These are phyloP conservation scores for Dendrolimus punctatus DNA, from an alignment of 1,140 invertebrate genomes.

Conservation along the genomic window DNA sequence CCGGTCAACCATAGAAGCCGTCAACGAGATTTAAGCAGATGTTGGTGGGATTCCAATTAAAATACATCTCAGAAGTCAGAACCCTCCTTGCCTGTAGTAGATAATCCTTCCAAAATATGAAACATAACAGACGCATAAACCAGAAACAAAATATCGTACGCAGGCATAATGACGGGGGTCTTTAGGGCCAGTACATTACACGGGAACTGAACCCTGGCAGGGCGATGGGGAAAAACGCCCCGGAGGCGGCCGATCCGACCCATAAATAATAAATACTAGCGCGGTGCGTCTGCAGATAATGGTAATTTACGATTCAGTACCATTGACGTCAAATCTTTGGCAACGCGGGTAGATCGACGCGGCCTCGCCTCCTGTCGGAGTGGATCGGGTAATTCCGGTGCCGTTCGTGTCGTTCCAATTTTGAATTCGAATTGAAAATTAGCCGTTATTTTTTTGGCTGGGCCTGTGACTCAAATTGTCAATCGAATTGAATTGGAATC, in stretches of 20 bases:
- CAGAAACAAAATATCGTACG: slow-evolving; percentile 3
- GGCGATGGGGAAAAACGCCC: slow-evolving; percentile 45
- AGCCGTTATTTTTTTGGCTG: too few relatives aligned
- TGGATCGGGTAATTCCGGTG: slow-evolving; percentile 9
- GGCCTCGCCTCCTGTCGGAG: slow-evolving; percentile 5
- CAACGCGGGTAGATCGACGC: slow-evolving; percentile 43
- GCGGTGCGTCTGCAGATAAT: slow-evolving; percentile 69
- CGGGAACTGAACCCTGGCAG: slow-evolving; percentile 29
- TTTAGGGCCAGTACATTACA: slow-evolving; percentile 16
- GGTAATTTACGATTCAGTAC: slow-evolving; percentile 68
- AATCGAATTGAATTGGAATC: too few relatives aligned
- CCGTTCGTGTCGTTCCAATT: not conserved
- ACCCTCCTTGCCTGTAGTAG: slow-evolving; percentile 2
- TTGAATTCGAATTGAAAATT: not conserved
- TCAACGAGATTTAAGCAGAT: too few relatives aligned
- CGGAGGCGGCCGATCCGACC: slow-evolving; percentile 58
- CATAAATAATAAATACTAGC: slow-evolving; percentile 72
- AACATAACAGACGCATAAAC: slow-evolving; percentile 3
- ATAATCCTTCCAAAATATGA: slow-evolving; percentile 3
- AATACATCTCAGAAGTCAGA: not conserved
- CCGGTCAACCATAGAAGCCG: too few relatives aligned
- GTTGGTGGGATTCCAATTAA: too few relatives aligned
- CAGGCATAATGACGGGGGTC: slow-evolving; percentile 9
- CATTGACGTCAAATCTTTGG: slow-evolving; percentile 60
- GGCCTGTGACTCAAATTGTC: too few relatives aligned